These are phyloP conservation scores for Neosilurus hyrtlii DNA, from an alignment of 2,797 vertebrate genomes.

Conservation along the genomic window DNA sequence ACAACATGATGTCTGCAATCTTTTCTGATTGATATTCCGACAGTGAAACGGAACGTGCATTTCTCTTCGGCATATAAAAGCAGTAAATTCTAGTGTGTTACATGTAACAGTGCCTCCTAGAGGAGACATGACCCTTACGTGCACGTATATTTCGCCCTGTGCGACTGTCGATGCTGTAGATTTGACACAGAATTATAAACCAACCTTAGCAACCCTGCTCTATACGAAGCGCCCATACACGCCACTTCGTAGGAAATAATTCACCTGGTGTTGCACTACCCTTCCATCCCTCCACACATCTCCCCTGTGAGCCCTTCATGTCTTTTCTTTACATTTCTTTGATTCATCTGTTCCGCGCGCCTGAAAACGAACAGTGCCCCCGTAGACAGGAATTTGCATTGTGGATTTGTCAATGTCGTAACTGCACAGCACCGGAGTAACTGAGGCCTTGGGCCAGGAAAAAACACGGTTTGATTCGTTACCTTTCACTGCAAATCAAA, in stretches of 20 bases:
- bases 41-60: too few species aligned
- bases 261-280: background rate
- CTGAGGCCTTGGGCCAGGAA: slow-evolving; percentile 19
- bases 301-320: background rate
- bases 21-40: too few species aligned
- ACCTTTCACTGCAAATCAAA: slow-evolving; percentile 48
- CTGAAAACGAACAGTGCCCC: background rate
- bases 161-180: too few species aligned
- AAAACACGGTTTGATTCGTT: slow-evolving; percentile 43
- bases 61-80: too few species aligned
- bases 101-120: too few species aligned
- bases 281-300: background rate
- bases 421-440: slow-evolving; percentile 20
- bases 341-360: background rate
- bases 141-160: too few species aligned
- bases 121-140: too few species aligned
- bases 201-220: background rate
- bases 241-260: background rate
- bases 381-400: slow-evolving; percentile 46
- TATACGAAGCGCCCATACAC: background rate
- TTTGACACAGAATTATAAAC: too few species aligned
- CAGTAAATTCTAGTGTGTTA: too few species aligned
- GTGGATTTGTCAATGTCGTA: slow-evolving; percentile 50
- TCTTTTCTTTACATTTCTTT: background rate
- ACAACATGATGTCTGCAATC: too few species aligned